Conservation (phyloP, 2,888 invertebrate species). For the Brachycybe producta region DNA sequence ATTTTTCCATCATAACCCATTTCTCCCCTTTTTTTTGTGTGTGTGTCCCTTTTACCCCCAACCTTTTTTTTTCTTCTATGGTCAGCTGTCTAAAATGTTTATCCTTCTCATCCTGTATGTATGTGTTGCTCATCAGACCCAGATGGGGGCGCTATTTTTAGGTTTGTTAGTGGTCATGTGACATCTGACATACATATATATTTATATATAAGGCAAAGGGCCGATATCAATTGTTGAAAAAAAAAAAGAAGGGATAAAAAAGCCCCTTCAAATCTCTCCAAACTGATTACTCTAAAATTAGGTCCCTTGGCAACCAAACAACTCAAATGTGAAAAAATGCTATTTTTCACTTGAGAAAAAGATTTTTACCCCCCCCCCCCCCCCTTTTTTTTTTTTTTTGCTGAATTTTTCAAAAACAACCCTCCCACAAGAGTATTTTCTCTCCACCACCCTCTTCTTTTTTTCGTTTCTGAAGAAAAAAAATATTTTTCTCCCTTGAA, state of each 20-base stretch:
- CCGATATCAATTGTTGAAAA: conserved; percentile 10
- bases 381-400: too few species aligned
- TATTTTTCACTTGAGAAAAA: too few species aligned
- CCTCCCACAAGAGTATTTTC: too few species aligned
- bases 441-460: too few species aligned
- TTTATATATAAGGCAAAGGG: not conserved
- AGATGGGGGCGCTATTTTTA: conserved; percentile 15
- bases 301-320: too few species aligned
- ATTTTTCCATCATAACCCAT: not conserved
- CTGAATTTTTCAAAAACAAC: too few species aligned
- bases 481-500: too few species aligned
- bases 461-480: too few species aligned
- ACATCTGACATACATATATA: conserved; percentile 9
- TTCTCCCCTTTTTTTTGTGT: not conserved
- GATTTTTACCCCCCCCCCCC: too few species aligned
- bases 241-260: too few species aligned
- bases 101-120: conserved; percentile 15
- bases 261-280: too few species aligned
- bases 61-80: not conserved
- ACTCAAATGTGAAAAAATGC: too few species aligned
- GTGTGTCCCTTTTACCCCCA: conserved; percentile 6
- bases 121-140: conserved; percentile 9
- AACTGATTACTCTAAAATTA: conserved; percentile 7
- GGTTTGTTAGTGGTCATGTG: conserved; percentile 14
- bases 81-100: conserved; percentile 15